phyloP scores from a whole-genome alignment of 2,797 vertebrate species.

The Scolopax rusticola region DNA sequence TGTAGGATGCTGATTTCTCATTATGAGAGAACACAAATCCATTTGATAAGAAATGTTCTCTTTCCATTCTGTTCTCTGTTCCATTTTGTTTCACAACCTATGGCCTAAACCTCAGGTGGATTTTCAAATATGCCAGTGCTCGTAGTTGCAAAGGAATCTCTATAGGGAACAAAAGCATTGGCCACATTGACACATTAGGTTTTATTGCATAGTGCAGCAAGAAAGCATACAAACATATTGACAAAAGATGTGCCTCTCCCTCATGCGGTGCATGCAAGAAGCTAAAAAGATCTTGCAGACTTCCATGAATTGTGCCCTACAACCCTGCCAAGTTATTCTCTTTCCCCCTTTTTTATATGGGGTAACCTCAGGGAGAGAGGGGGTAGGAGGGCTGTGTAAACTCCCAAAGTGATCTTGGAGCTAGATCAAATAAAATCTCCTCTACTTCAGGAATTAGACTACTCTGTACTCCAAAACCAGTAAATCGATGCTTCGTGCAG shows the following conservation, averaged over 20 bases:
- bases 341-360: neutral
- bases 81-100: conserved; percentile 46
- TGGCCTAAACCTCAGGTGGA: conserved; percentile 30
- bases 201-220: neutral
- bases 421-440: neutral
- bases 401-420: neutral
- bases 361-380: neutral
- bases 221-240: neutral
- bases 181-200: neutral
- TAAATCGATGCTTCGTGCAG: neutral
- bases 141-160: neutral
- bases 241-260: neutral
- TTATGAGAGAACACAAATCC: conserved; percentile 46
- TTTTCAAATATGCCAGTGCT: neutral
- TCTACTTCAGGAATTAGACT: neutral
- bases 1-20: conserved; percentile 52
- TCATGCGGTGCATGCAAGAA: neutral
- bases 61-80: neutral
- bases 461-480: neutral
- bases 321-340: neutral
- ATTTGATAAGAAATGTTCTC: conserved; percentile 16
- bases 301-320: neutral
- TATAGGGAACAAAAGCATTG: neutral
- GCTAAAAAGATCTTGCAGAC: neutral
- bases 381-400: neutral